These are phyloP conservation scores for Glyptemys insculpta DNA, from an alignment of 2,797 vertebrate genomes.

Conservation along the genomic window DNA sequence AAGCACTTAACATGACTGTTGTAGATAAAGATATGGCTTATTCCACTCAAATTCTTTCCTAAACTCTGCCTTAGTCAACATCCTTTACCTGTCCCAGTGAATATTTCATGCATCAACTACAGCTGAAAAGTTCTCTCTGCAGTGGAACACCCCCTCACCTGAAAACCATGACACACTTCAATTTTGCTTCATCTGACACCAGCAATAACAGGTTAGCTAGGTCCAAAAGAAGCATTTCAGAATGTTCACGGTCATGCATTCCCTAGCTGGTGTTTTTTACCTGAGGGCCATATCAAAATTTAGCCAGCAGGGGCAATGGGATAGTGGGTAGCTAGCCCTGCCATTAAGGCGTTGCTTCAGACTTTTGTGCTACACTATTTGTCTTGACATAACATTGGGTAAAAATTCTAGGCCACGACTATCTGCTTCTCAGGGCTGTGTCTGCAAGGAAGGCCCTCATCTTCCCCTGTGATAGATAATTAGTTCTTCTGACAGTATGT, in stretches of 20 bases:
- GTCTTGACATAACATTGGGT: not conserved
- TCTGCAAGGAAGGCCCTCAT: not conserved
- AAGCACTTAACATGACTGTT: conserved; percentile 21
- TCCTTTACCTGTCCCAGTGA: not conserved
- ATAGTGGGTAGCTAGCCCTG: not conserved
- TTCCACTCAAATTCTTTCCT: not conserved
- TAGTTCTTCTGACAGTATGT: not conserved
- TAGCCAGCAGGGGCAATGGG: fast-evolving
- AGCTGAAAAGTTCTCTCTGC: not conserved
- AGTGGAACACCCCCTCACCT: not conserved
- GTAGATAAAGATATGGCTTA: conserved; percentile 16
- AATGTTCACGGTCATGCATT: fast-evolving
- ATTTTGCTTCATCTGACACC: not conserved
- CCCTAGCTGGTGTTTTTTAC: not conserved
- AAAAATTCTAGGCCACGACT: not conserved
- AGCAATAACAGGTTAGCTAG: not conserved
- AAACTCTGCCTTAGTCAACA: conserved; percentile 35
- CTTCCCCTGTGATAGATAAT: not conserved
- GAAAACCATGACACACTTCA: not conserved
- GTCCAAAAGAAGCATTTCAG: not conserved
- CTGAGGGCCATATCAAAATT: not conserved
- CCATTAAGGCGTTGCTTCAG: not conserved
- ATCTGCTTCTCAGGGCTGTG: not conserved
- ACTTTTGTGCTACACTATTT: not conserved
- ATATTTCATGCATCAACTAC: not conserved